Evolutionary conservation across 2,113 vertebrate species (phyloP).

Genomic region (Carassius auratus): DNA sequence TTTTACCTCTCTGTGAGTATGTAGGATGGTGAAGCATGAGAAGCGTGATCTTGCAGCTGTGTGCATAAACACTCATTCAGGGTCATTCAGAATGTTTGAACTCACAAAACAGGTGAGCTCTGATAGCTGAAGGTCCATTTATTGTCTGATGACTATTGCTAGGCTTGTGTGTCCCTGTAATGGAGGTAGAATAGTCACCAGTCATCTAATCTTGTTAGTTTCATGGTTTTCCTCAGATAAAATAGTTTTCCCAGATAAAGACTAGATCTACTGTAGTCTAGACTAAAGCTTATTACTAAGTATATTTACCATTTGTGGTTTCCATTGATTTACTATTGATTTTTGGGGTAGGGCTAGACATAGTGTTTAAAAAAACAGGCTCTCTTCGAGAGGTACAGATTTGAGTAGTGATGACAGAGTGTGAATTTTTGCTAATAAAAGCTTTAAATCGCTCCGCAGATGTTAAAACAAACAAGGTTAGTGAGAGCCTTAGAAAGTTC

Average conservation of each 20-base stretch:
- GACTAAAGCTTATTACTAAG: not conserved
- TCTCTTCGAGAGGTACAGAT: not conserved
- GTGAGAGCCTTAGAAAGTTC: not conserved
- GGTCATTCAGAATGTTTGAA: not conserved
- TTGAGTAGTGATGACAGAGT: not conserved
- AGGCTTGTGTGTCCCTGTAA: slow-evolving; percentile 26
- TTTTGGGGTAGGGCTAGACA: not conserved
- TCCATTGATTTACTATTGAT: not conserved
- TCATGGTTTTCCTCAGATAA: slow-evolving; percentile 5
- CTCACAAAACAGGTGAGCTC: not conserved
- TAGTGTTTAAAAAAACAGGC: not conserved
- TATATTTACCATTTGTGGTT: not conserved
- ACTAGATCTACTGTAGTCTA: not conserved
- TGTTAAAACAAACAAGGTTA: not conserved
- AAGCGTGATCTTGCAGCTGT: not conserved
- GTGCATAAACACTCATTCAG: slow-evolving; percentile 10
- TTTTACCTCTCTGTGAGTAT: not conserved
- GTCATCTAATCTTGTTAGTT: not conserved
- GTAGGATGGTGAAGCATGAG: not conserved
- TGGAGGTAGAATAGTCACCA: not conserved
- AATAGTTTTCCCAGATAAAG: not conserved
- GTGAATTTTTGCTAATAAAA: not conserved
- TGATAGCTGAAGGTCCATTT: slow-evolving; percentile 43
- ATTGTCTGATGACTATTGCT: slow-evolving; percentile 41
- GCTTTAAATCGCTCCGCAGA: not conserved